Conservation (phyloP, 1,140 invertebrate genomes). For the Glossosoma conforme region DNA sequence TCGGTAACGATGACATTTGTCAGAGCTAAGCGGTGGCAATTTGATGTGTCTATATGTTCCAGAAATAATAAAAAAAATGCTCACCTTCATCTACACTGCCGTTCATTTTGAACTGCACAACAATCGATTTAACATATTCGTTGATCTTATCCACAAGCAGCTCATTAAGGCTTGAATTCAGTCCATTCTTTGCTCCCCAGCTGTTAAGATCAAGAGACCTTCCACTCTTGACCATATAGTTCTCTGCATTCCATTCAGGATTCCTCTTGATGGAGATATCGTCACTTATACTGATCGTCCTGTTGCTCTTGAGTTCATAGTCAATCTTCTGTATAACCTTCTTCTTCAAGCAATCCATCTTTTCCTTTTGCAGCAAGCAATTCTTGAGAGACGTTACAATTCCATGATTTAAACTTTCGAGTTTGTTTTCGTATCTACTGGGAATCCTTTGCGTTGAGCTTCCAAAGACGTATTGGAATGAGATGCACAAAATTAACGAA, state of each 20-base stretch:
- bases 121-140: conserved; percentile 23
- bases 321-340: conserved; percentile 52
- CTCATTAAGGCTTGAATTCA: conserved; percentile 30
- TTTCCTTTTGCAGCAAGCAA: conserved; percentile 39
- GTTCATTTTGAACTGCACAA: conserved; percentile 25
- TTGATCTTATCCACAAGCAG: conserved; percentile 35
- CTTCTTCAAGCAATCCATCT: conserved; percentile 51
- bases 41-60: too few species aligned
- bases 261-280: conserved; percentile 52
- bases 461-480: background rate
- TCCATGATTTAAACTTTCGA: conserved; percentile 7
- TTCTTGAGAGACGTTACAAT: conserved; percentile 27
- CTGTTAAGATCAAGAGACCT: conserved; percentile 30
- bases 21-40: too few species aligned
- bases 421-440: background rate
- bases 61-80: background rate
- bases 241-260: conserved; percentile 34
- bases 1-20: too few species aligned
- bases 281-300: conserved; percentile 53
- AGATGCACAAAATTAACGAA: background rate
- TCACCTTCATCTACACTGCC: conserved; percentile 21
- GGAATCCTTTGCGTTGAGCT: too few species aligned
- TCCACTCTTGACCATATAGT: conserved; percentile 24
- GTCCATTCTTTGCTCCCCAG: conserved; percentile 13
- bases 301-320: conserved; percentile 50